These are phyloP conservation scores for Pristionchus mayeri DNA, from an alignment of 2,888 invertebrate species.

Conservation along the genomic window DNA sequence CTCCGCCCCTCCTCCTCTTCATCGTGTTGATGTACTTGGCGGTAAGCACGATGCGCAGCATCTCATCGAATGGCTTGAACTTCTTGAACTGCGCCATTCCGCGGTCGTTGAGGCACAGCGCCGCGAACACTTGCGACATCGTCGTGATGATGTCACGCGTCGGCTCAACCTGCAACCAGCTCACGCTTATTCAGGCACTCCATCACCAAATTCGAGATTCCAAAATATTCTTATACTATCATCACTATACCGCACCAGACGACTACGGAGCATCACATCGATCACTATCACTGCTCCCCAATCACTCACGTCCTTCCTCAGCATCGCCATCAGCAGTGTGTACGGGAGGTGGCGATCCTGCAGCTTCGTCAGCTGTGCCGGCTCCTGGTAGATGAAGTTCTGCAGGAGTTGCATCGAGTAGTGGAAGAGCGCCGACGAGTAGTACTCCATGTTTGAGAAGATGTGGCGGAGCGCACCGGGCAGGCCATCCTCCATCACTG, in stretches of 20 bases:
- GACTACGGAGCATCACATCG: background rate
- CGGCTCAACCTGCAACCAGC: conserved; percentile 78
- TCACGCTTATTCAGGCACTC: background rate
- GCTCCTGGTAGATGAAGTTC: conserved; percentile 85
- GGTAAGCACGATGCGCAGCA: conserved; percentile 86
- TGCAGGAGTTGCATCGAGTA: conserved; percentile 76
- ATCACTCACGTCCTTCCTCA: conserved; percentile 84
- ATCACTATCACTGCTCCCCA: background rate
- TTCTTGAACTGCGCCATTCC: conserved; percentile 87
- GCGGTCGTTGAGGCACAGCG: conserved; percentile 87
- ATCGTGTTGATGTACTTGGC: conserved; percentile 89
- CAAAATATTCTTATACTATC: background rate
- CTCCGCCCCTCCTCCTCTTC: conserved; percentile 86
- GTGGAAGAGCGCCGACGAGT: conserved; percentile 87
- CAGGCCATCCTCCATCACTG: conserved; percentile 88
- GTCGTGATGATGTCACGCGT: conserved; percentile 84
- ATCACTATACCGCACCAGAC: too few species aligned
- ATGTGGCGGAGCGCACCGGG: conserved; percentile 86
- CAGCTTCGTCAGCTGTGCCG: conserved; percentile 87
- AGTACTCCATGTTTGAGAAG: conserved; percentile 90
- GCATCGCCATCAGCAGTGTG: conserved; percentile 87
- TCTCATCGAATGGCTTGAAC: conserved; percentile 84
- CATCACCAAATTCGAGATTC: background rate
- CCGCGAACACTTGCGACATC: conserved; percentile 89
- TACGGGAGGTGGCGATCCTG: conserved; percentile 90